phyloP scores from a whole-genome alignment of 1,140 invertebrate genomes.

The Cephus cinctus region DNA sequence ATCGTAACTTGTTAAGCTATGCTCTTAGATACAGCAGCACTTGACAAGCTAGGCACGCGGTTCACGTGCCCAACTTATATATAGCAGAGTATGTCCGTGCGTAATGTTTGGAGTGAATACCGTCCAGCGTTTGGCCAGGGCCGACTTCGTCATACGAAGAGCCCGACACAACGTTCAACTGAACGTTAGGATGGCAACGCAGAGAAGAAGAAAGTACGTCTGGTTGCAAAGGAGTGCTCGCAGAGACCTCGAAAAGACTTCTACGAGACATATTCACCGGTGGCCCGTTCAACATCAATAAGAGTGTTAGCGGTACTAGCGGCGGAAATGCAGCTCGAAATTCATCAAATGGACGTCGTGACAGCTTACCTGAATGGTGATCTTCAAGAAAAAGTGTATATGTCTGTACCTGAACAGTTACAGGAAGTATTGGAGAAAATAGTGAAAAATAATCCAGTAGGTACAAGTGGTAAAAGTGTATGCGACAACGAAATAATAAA shows the following conservation, averaged over 20 bases:
- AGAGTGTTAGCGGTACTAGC: constrained; percentile 16
- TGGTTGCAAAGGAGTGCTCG: constrained; percentile 30
- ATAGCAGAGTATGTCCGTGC: no score
- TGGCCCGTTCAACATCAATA: constrained; percentile 20
- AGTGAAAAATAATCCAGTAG: not conserved
- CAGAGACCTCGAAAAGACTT: constrained; percentile 30
- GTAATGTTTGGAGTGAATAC: no score
- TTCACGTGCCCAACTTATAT: no score
- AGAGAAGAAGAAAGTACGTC: constrained; percentile 29
- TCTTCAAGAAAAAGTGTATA: constrained; percentile 20
- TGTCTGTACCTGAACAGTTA: constrained; percentile 20
- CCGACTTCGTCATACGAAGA: no score
- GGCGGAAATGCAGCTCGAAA: constrained; percentile 13
- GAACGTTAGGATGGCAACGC: no score
- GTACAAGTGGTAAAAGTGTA: not conserved
- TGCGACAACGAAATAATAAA: not conserved
- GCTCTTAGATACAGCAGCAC: no score
- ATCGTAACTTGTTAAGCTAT: no score
- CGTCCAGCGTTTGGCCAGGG: no score
- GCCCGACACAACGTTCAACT: no score
- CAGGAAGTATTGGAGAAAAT: not conserved
- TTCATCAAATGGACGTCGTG: constrained; percentile 32
- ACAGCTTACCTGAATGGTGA: constrained; percentile 21
- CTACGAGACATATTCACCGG: constrained; percentile 30
- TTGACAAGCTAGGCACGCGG: no score